These are phyloP conservation scores for Hemicordylus capensis DNA, from an alignment of 2,113 vertebrate genomes.

Conservation along the genomic window DNA sequence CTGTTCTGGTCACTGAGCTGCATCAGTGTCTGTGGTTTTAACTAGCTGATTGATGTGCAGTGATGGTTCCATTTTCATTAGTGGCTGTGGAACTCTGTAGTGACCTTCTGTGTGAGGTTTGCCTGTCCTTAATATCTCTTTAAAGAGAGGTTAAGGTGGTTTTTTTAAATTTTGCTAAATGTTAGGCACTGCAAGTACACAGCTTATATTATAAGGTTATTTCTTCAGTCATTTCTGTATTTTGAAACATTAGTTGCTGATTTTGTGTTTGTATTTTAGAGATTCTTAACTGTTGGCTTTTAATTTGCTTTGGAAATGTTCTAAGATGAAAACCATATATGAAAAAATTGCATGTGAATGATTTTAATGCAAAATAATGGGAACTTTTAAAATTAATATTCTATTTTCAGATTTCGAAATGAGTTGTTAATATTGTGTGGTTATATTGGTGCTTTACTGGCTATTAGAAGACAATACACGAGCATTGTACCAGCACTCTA, in stretches of 20 bases:
- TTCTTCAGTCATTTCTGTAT: no score
- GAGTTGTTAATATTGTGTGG: conserved; percentile 94
- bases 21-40: neutral
- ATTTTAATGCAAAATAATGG: neutral
- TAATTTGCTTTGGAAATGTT: no score
- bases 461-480: conserved; percentile 88
- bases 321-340: no score
- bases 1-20: neutral
- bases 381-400: conserved; percentile 4
- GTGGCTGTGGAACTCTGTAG: neutral
- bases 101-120: no score
- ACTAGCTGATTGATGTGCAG: neutral
- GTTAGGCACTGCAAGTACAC: no score
- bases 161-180: no score
- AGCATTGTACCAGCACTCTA: conserved; percentile 96
- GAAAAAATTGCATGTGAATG: neutral
- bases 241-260: no score
- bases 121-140: no score
- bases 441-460: conserved; percentile 89
- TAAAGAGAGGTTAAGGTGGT: no score
- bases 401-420: conserved; percentile 83
- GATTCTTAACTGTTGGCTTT: no score
- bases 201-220: no score
- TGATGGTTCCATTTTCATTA: neutral
- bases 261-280: no score